Evolutionary conservation across 2,113 vertebrate genomes (phyloP), one percentile per base, ranked within the genome.

Genomic region (Periophthalmus modestus): DNA sequence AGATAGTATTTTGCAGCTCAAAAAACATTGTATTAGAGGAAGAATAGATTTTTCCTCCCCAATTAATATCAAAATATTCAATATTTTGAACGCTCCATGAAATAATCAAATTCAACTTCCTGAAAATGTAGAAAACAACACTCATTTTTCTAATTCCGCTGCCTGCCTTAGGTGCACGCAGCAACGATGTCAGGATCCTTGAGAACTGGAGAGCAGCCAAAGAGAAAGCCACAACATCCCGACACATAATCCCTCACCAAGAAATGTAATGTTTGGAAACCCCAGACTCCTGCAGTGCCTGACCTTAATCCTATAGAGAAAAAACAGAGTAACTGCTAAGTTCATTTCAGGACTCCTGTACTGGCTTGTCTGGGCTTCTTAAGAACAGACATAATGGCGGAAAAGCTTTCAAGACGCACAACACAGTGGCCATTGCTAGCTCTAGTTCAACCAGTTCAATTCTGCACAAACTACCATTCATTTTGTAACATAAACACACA

Each of bases 231-330:
- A 65, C 62, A 65, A 65, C 62, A 36, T 36, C 62, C 34, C 18
- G 28, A 36, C 33, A 39, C 62, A 19, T 65, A 65, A 65, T 65
- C 62, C 62, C 19, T 36, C 39, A 65, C 34, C 62, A 65, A 65
- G 62, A 65, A 65, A 65, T 39, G 33, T 65, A 65, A 65, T 65
- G 62, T 39, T 65, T 62, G 18, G 34, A 65, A 65, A 65, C 62
- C 62, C 5, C 34, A 39, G 62, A 65, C 62, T 62, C 15, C 28
- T 65, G 62, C 33, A 65, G 33, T 3, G 34, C 7, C 62, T 65
- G 62, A 65, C 62, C 62, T 65, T 65, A 65, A 65, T 65, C 33
- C 62, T 65, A 65, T 65, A 39, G 62, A 65, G 62, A 65, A 43
- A 36, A 39, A 24, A 43, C 12, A 13, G 57, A 24, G 57, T 59